Conservation (phyloP, 2,113 vertebrate genomes). For the Osmerus eperlanus region DNA sequence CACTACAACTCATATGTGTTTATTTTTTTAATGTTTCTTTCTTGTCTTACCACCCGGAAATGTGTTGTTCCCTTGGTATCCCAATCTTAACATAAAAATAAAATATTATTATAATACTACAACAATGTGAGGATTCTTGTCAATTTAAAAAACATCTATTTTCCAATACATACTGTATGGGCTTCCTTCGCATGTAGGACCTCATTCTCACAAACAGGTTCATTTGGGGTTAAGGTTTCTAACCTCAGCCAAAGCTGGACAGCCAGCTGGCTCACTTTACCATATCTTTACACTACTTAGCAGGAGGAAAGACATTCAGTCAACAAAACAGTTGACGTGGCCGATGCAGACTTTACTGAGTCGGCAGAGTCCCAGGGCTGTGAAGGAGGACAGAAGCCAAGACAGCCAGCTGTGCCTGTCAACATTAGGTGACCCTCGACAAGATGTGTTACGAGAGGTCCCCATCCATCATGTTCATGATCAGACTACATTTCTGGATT, state of each 20-base stretch:
- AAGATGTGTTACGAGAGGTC: slow-evolving; percentile 45
- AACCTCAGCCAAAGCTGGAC: slow-evolving; percentile 32
- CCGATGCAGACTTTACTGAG: slow-evolving; percentile 34
- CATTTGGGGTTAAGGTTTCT: too few species aligned
- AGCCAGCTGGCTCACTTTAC: slow-evolving; percentile 27
- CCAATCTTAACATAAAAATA: too few species aligned
- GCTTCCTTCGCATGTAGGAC: slow-evolving; percentile 13
- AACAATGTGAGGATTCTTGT: too few species aligned
- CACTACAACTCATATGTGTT: too few species aligned
- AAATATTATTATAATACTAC: too few species aligned
- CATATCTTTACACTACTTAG: slow-evolving; percentile 22
- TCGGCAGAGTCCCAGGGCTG: slow-evolving; percentile 26
- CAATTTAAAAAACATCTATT: too few species aligned
- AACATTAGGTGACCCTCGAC: slow-evolving; percentile 8
- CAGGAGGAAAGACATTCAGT: not conserved
- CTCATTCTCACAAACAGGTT: slow-evolving; percentile 16
- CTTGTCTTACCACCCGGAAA: too few species aligned
- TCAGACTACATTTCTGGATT: slow-evolving; percentile 8
- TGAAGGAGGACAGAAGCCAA: slow-evolving; percentile 14
- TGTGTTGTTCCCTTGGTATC: too few species aligned
- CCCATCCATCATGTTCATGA: slow-evolving; percentile 33
- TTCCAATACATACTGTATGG: too few species aligned
- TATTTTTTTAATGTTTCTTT: too few species aligned
- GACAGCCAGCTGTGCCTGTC: slow-evolving; percentile 38
- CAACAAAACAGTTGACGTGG: slow-evolving; percentile 42